phyloP scores from a whole-genome alignment of 2,113 vertebrate genomes.

The Orientallactaga bullata region DNA sequence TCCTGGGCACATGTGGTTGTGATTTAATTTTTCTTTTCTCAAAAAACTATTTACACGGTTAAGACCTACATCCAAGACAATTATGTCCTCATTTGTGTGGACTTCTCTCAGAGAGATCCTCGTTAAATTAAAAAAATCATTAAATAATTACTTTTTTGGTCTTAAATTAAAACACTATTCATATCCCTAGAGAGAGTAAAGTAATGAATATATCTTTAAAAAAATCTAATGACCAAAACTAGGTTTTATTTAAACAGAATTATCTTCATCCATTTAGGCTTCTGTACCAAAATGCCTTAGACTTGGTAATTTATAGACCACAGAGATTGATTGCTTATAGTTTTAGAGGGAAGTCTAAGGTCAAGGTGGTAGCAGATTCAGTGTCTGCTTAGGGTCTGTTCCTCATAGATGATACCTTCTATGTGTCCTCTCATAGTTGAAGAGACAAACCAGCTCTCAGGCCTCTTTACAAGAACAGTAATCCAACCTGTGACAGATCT shows the following conservation, averaged over 20 bases:
- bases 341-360: background rate
- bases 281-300: background rate
- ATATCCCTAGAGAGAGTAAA: background rate
- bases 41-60: background rate
- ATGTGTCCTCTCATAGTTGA: background rate
- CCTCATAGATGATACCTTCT: background rate
- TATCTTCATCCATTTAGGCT: background rate
- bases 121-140: conserved; percentile 19
- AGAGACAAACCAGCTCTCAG: background rate
- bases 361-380: background rate
- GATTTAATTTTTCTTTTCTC: conserved; percentile 20
- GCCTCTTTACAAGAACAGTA: background rate
- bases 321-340: background rate
- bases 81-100: background rate
- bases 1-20: background rate
- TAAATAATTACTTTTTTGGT: background rate
- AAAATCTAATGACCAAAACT: background rate
- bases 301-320: background rate
- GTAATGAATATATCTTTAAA: background rate
- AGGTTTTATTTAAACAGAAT: background rate
- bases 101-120: background rate
- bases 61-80: background rate
- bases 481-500: background rate
- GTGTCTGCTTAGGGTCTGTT: background rate
- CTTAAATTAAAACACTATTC: conserved; percentile 2